Evolutionary conservation across 2,797 vertebrate species (phyloP).

Genomic region (Avahi laniger): DNA sequence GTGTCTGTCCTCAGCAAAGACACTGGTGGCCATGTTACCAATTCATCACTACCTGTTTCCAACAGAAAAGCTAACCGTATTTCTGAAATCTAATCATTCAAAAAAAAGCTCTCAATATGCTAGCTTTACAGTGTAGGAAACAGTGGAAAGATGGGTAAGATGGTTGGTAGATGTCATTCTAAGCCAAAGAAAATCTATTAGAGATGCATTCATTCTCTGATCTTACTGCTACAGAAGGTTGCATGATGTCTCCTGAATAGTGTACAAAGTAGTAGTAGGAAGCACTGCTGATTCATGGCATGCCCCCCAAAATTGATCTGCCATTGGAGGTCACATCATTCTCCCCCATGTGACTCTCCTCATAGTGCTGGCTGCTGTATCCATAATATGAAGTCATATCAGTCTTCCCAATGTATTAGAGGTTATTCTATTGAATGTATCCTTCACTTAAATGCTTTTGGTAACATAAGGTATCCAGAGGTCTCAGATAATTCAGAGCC

Average conservation of each 20-base stretch:
- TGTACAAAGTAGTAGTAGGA: not conserved
- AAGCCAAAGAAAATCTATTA: slow-evolving; percentile 1
- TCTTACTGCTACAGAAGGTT: not conserved
- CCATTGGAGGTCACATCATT: not conserved
- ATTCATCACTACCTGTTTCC: not conserved
- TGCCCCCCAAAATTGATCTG: not conserved
- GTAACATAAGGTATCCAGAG: not conserved
- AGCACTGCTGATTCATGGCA: not conserved
- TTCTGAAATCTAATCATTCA: slow-evolving; percentile 3
- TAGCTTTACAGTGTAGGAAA: not conserved
- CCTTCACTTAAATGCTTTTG: not conserved
- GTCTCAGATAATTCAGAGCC: not conserved
- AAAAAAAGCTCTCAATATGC: slow-evolving; percentile 8
- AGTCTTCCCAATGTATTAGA: not conserved
- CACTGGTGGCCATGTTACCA: not conserved
- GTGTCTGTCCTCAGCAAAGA: slow-evolving; percentile 33
- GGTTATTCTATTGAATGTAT: not conserved
- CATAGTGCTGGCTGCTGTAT: not conserved
- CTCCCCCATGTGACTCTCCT: not conserved
- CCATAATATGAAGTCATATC: not conserved
- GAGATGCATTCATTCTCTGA: not conserved
- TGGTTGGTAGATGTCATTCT: not conserved
- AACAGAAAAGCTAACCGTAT: not conserved
- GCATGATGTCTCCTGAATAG: not conserved
- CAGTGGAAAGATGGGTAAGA: not conserved